A percentile compares a stretch with the other conserved stretches of the same genome.
These are phyloP conservation scores for Linnaemya tessellans DNA, from an alignment of 2,888 invertebrate species.

Conservation along the genomic window DNA sequence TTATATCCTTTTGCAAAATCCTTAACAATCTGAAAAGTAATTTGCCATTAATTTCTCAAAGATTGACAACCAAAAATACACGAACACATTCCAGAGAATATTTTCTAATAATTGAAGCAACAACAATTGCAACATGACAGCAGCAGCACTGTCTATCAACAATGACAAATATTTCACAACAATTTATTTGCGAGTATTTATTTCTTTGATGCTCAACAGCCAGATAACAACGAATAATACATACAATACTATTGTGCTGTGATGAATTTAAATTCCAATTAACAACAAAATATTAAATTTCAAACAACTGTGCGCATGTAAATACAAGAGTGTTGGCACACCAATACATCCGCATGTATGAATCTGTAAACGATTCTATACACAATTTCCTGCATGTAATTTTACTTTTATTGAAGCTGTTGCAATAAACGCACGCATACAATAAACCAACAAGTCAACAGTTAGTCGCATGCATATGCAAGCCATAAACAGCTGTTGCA, in stretches of 20 bases:
- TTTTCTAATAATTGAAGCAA: conserved; percentile 36
- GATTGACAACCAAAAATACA: background rate
- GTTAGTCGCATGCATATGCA: conserved; percentile 42
- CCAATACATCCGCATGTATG: background rate
- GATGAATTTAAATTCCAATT: conserved; percentile 62
- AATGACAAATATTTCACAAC: conserved; percentile 47
- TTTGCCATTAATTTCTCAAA: conserved; percentile 10
- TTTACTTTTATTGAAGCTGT: conserved; percentile 5
- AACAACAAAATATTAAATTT: conserved; percentile 66
- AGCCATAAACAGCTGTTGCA: conserved; percentile 57
- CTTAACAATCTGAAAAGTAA: conserved; percentile 8
- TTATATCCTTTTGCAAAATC: background rate
- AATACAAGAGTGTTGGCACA: background rate
- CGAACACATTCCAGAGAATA: background rate
- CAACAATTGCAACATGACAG: conserved; percentile 33
- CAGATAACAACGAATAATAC: conserved; percentile 9
- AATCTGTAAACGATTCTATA: background rate
- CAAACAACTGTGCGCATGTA: conserved; percentile 26
- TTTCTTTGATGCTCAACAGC: conserved; percentile 29
- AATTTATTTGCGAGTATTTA: conserved; percentile 26
- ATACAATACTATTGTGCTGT: background rate
- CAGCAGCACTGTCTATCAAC: background rate
- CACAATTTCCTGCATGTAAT: background rate
- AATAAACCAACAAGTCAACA: conserved; percentile 54
- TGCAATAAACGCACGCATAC: too few relatives aligned